Percentiles rank a stretch among this genome's conserved stretches.
These are phyloP conservation scores for Ochotona curzoniae DNA, from an alignment of 2,113 vertebrate species.

Conservation along the genomic window DNA sequence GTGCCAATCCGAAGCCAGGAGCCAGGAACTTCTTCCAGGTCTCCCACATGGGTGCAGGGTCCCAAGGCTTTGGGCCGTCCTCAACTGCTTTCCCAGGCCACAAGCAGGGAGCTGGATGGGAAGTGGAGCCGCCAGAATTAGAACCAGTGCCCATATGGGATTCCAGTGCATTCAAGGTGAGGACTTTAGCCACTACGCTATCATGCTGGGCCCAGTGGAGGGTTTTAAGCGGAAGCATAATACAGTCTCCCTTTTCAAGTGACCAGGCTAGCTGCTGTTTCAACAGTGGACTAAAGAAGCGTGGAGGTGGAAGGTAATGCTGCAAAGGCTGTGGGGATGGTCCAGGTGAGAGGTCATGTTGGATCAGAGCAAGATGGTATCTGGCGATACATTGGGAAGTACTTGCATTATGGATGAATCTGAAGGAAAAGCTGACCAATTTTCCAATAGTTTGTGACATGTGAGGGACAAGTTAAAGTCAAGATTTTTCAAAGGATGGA, in stretches of 20 bases:
- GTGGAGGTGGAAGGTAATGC: background rate
- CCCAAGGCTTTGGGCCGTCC: no score
- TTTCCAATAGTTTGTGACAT: background rate
- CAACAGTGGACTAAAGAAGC: background rate
- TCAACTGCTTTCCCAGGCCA: no score
- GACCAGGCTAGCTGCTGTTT: conserved; percentile 21
- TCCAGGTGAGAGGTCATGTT: background rate
- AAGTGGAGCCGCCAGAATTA: no score
- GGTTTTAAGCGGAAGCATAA: background rate
- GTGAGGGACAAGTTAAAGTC: background rate
- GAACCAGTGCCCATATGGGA: no score
- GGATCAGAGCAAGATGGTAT: conserved; percentile 13
- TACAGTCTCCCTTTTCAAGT: background rate
- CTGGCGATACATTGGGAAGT: background rate
- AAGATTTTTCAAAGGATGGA: background rate
- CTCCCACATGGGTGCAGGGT: no score
- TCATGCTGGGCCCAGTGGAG: background rate
- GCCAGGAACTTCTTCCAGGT: no score
- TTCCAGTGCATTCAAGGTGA: no score
- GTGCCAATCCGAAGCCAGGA: no score
- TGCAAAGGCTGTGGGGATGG: background rate
- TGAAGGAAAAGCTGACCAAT: background rate
- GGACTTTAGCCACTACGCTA: no score
- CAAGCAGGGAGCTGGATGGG: no score
- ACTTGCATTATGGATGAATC: conserved; percentile 28